Evolutionary conservation across 2,888 invertebrate genomes (phyloP), one percentile per base, ranked within the genome.

Genomic region (Tuberolachnus salignus): DNA sequence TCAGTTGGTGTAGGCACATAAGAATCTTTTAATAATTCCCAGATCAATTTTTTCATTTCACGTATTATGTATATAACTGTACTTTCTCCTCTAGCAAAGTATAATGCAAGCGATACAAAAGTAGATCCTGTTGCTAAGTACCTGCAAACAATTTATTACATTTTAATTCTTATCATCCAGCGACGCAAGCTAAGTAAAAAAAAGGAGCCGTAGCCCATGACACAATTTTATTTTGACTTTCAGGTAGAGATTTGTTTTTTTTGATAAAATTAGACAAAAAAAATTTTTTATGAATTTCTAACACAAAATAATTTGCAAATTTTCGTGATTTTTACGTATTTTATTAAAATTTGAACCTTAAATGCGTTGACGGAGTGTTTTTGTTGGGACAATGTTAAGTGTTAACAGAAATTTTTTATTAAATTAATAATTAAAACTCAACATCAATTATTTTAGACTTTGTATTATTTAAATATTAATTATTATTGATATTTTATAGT

Each of bases 101-200:
- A 83, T 34, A 82, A 63, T 34, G 81, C 61, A 53, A 83, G 63
- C n/a, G 82, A 81, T 14, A 63, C 42, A 75, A 82, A 83, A 71
- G 82, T 82, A 21, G 63, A 61, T 42, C 82, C 83, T 49, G 82
- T 82, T 80, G 81, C 82, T 69, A 83, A 82, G 78, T 83, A 84
- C 81, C 82, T 82, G 80, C 70, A 82, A 82, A 42, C 63, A 63
- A 63, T 63, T 63, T 63, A 63, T 63, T 42, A 63, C n/a, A 63
- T 63, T 63, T 42, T 63, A 63, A 42, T 19, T 19, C 42, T 63
- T 63, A 63, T 10, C n/a, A n/a, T n/a, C n/a, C n/a, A n/a, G n/a
- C n/a, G n/a, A n/a, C n/a, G n/a, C n/a, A n/a, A n/a, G n/a, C n/a
- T n/a, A n/a, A n/a, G n/a, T n/a, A n/a, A n/a, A n/a, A n/a, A n/a